Base-by-base conservation (phyloP, 2,888 invertebrate genomes). In the Brachycybe producta region DNA sequence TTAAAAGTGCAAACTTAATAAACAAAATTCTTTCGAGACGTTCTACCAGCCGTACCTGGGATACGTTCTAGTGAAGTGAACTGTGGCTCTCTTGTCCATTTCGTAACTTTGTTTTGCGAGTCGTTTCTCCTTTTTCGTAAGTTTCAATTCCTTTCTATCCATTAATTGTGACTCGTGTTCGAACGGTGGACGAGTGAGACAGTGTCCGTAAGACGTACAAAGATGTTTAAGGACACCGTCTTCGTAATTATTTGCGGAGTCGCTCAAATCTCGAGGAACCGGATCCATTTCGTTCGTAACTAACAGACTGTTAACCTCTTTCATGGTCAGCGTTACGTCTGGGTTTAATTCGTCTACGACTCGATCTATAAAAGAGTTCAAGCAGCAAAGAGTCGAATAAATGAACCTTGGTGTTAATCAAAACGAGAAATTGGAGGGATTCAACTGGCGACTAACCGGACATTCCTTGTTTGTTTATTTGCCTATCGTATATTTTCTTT, bases 341-440 rank as follows among this genome's bases (percentile, higher is more conserved):
- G 95, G 94, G 67, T 95, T 92, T 63, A 94, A 84, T 66, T 98
- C 97, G 70, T 98, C 97, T 0, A 98, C 94, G 3, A 98, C 94
- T 15, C 97, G 76, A 68, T 97, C 94, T 64, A 61, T 39, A 57
- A 57, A 40, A 41, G 34, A 48, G 30, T 24, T 21, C 11, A 17
- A 8, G 15, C 17, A 38, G 8, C 15, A 13, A 8, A 8, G 15
- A 8, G 8, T 13, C 11, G 11, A 26, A 15, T 8, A 27, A 26
- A 11, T 43, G 13, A 11, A 43, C 30, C 5, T 13, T 15, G 5
- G 4, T 43, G 8, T 28, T 19, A 17, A 28, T 21, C 5, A 21
- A 8, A 11, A 21, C 5, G 27, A 2, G 19, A 17, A 52, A 51
- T 21, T 13, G 11, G 34, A 15, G 5, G 42, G 21, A 49, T 52